A percentile compares a stretch with the other conserved stretches of the same genome.
These are phyloP conservation scores for Cotesia vestalis DNA, from an alignment of 1,140 invertebrate genomes.

Conservation along the genomic window DNA sequence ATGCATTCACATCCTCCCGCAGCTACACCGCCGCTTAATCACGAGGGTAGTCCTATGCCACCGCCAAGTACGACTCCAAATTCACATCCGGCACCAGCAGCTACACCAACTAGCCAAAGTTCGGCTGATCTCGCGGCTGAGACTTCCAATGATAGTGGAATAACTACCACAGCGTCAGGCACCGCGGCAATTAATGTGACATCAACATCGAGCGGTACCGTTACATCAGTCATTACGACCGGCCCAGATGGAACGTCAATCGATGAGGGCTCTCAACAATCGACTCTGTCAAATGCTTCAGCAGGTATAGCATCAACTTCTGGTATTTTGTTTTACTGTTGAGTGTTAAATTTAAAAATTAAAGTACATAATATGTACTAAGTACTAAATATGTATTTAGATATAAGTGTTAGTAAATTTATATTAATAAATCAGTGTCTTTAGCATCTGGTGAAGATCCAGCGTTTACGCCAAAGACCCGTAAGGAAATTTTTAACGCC, in stretches of 20 bases:
- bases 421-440: slow-evolving; percentile 16
- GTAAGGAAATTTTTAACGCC: slow-evolving; percentile 71
- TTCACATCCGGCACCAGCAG: slow-evolving; percentile 62
- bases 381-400: neutral
- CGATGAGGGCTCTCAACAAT: slow-evolving; percentile 91
- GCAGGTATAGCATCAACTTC: slow-evolving; percentile 70
- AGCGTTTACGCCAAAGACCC: slow-evolving; percentile 78
- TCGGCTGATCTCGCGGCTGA: slow-evolving; percentile 61
- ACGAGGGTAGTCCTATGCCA: slow-evolving; percentile 69
- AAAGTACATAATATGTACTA: too few species aligned
- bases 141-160: slow-evolving; percentile 69
- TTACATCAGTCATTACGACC: slow-evolving; percentile 86
- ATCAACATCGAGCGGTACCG: slow-evolving; percentile 70
- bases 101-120: slow-evolving; percentile 55
- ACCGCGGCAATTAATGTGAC: slow-evolving; percentile 60
- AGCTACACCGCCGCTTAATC: slow-evolving; percentile 64
- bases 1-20: slow-evolving; percentile 52
- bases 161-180: slow-evolving; percentile 68
- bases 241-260: slow-evolving; percentile 86
- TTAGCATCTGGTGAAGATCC: slow-evolving; percentile 86
- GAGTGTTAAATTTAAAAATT: neutral
- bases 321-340: neutral
- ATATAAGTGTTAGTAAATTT: neutral
- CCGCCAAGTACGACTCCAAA: slow-evolving; percentile 71
- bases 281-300: slow-evolving; percentile 89